Base-by-base conservation (phyloP, 1,140 invertebrate genomes). In the Aethina tumida region DNA sequence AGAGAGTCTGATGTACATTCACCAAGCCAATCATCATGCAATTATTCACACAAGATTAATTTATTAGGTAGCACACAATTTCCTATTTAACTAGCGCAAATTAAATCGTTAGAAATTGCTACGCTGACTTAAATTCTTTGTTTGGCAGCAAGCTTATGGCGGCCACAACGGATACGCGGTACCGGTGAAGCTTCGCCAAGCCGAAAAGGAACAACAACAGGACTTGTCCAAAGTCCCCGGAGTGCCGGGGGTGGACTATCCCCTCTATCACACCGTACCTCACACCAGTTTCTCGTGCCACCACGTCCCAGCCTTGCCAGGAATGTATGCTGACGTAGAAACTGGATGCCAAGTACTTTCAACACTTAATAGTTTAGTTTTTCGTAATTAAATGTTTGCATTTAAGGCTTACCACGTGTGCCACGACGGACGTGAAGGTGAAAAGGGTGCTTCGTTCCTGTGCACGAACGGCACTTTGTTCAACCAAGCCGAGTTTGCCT, bases 391-490 rank as follows among this genome's bases (percentile, higher is more conserved):
- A 8, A 17, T 2, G 8, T 7, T 9, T 35, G 1, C 0, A 29
- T 31, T 30, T 20, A 55, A 84, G 79, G 84, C 79, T 0, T 89
- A 87, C 59, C 84, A 87, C 58, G 73, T 86, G 2, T 89, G 84
- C 50, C 81, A 87, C 49, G 83, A 87, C 47, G 83, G 83, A 5
- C 73, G 83, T 3, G 82, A 87, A 50, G 82, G 82, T 8, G 70
- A 83, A 36, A 81, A 85, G 56, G 83, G 82, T 0, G 79, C 81
- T 0, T 71, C 74, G 0, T 91, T 92, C 59, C 72, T 92, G 0
- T 92, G 89, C 58, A 79, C 85, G 3, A 89, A 91, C 53, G 87
- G 87, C 0, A 92, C 89, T 0, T 66, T 92, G 28, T 93, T 91
- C 58, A 87, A 87, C 56, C 88, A 92, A 55, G 70, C 78, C 25